Evolutionary conservation across 2,888 invertebrate genomes (phyloP).

Genomic region (Aproaerema taeniolella): DNA sequence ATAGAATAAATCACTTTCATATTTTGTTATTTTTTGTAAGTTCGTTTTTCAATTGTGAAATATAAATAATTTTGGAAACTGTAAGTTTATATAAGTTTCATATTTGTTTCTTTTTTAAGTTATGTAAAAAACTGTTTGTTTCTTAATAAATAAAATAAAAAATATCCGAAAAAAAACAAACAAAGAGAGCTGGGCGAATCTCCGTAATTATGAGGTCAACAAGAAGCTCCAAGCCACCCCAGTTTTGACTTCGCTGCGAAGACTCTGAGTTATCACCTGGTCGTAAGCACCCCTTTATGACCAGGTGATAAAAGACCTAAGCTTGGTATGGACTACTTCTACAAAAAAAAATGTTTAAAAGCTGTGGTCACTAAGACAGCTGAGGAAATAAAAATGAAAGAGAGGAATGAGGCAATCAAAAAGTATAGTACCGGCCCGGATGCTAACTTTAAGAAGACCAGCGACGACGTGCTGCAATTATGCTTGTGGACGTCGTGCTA

Average conservation of each 20-base stretch:
- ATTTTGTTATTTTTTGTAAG: neutral
- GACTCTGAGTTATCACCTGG: no score
- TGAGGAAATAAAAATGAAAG: no score
- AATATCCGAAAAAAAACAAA: conserved; percentile 15
- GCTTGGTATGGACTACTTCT: no score
- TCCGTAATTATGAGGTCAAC: conserved; percentile 17
- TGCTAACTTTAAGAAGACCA: conserved; percentile 13
- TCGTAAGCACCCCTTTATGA: conserved; percentile 16
- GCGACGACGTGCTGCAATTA: conserved; percentile 18
- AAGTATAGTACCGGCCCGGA: conserved; percentile 7
- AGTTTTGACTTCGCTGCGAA: conserved; percentile 1
- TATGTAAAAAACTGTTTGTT: no score
- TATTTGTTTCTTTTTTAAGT: conserved; percentile 9
- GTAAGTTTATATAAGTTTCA: conserved; percentile 1
- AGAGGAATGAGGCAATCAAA: no score
- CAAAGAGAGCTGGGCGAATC: conserved; percentile 10
- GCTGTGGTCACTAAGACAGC: no score
- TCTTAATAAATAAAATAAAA: no score
- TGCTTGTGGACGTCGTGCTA: conserved; percentile 13
- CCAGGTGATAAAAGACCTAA: conserved; percentile 11
- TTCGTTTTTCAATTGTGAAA: neutral
- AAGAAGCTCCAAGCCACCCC: conserved; percentile 16
- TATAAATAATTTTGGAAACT: neutral
- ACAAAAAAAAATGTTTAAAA: no score
- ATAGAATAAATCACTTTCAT: conserved; percentile 4